Conservation (phyloP, 1,140 invertebrate genomes). For the Bombus cullumanus region DNA sequence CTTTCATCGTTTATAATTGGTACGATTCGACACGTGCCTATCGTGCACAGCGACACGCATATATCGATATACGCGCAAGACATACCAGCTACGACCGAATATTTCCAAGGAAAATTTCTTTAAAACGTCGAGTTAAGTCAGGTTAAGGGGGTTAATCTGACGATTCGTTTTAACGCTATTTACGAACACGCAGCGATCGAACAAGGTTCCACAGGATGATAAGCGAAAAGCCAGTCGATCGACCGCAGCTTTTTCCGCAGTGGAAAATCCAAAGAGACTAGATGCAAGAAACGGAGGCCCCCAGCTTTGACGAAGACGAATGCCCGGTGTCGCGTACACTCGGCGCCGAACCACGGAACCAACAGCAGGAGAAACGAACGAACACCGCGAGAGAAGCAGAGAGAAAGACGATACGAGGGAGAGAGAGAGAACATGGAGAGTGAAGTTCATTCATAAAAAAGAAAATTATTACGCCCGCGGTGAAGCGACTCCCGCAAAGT, state of each 20-base stretch:
- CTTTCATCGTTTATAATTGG: too few species aligned
- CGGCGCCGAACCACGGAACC: not conserved
- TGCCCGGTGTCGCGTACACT: constrained; percentile 37
- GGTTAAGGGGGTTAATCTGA: too few species aligned
- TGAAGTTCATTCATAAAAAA: constrained; percentile 71
- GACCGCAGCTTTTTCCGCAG: not conserved
- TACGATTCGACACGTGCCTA: too few species aligned
- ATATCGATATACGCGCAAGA: too few species aligned
- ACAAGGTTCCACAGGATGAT: not conserved
- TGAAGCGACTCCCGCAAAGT: constrained; percentile 68
- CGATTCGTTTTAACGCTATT: not conserved
- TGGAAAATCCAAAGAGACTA: constrained; percentile 2
- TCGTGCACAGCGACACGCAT: too few species aligned
- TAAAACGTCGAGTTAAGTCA: too few species aligned
- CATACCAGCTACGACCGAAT: too few species aligned
- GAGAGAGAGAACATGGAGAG: constrained; percentile 16
- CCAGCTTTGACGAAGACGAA: constrained; percentile 54
- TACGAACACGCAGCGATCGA: not conserved
- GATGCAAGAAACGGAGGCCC: not conserved
- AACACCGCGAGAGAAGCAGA: not conserved
- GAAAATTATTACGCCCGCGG: constrained; percentile 65
- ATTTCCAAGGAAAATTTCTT: too few species aligned
- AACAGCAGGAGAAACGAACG: not conserved
- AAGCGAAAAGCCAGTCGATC: not conserved
- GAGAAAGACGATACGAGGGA: not conserved